Percentiles rank a stretch among this genome's conserved stretches.
Conservation (phyloP, 1,140 invertebrate species). For the Helicorthomorpha holstii region DNA sequence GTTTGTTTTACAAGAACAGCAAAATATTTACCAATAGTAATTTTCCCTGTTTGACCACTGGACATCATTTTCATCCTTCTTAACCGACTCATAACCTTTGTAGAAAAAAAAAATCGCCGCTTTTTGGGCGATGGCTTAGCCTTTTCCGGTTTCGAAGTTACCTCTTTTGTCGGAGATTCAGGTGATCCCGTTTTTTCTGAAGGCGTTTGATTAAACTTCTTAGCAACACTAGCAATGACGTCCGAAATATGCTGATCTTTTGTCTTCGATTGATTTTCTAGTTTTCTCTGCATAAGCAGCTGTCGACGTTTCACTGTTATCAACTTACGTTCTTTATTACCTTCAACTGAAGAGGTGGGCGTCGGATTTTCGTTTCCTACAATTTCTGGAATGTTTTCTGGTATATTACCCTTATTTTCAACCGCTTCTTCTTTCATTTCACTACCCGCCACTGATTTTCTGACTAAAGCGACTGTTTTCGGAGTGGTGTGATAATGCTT, state of each 20-base stretch:
- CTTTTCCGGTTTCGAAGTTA: background rate
- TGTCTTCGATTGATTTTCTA: background rate
- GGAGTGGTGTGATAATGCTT: conserved; percentile 64
- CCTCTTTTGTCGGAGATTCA: background rate
- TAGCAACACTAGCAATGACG: too few relatives aligned
- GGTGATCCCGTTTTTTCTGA: background rate
- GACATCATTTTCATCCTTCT: conserved; percentile 6
- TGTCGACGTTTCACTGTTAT: background rate
- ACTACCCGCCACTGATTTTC: too few relatives aligned
- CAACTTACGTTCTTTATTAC: background rate
- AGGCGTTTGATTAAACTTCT: too few relatives aligned
- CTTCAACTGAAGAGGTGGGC: background rate
- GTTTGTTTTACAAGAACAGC: too few relatives aligned
- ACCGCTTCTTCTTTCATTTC: background rate
- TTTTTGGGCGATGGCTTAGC: background rate
- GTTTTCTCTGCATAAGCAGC: background rate
- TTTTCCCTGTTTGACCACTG: too few relatives aligned
- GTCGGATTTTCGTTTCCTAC: conserved; percentile 3
- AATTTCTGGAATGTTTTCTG: conserved; percentile 9
- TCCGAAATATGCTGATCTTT: too few relatives aligned
- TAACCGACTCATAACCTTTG: background rate
- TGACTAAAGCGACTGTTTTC: too few relatives aligned
- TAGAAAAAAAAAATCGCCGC: background rate
- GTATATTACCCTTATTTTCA: background rate
- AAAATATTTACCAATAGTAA: too few relatives aligned